A percentile compares a stretch with the other conserved stretches of the same genome.
Conservation (phyloP, 2,888 invertebrate species). For the Falcaria lacertinaria region DNA sequence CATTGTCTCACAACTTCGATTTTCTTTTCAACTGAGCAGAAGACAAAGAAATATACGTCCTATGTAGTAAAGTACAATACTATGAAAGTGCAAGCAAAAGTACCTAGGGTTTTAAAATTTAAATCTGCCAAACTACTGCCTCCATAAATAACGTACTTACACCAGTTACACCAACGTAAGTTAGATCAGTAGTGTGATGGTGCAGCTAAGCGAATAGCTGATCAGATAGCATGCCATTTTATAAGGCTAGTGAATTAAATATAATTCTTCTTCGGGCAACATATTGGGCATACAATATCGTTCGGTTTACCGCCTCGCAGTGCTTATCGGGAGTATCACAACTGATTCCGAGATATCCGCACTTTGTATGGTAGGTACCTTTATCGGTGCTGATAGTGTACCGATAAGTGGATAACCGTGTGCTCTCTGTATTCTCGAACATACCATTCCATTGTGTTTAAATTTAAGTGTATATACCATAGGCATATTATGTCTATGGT, state of each 20-base stretch:
- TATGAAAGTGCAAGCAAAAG: too few relatives aligned
- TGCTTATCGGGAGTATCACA: slow-evolving; percentile 24
- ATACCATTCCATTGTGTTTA: slow-evolving; percentile 13
- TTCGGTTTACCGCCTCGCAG: slow-evolving; percentile 3
- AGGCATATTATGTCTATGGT: too few relatives aligned
- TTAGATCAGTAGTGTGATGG: not conserved
- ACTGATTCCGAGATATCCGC: slow-evolving; percentile 34
- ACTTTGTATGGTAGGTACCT: slow-evolving; percentile 37
- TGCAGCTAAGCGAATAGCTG: not conserved
- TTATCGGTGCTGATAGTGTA: slow-evolving; percentile 44
- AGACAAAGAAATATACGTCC: too few relatives aligned
- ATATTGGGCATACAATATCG: not conserved
- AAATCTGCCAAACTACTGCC: not conserved
- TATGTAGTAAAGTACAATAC: too few relatives aligned
- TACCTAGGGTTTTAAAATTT: too few relatives aligned
- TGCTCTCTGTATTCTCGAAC: slow-evolving; percentile 27
- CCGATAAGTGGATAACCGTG: slow-evolving; percentile 39
- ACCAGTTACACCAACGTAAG: not conserved
- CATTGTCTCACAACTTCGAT: too few relatives aligned
- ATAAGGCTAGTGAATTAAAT: not conserved
- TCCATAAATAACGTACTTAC: not conserved
- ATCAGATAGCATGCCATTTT: not conserved
- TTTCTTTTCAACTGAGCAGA: too few relatives aligned
- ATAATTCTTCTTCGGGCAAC: not conserved
- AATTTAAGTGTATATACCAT: not conserved